Evolutionary conservation across 2,113 vertebrate genomes (phyloP).

Genomic region (Nibea coibor): DNA sequence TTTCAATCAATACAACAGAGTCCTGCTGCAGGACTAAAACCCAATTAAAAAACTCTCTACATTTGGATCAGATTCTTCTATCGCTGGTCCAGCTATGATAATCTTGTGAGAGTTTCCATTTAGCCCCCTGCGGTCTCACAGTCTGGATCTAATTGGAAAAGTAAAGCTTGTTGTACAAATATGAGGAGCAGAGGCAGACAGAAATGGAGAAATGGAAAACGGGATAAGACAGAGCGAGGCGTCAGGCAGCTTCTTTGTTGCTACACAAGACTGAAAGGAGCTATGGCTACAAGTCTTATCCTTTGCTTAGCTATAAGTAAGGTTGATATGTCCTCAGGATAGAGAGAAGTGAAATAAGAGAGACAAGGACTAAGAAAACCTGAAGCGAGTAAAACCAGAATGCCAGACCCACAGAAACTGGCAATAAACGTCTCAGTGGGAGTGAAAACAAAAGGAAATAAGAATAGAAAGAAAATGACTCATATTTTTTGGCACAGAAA

Average conservation of each 20-base stretch:
- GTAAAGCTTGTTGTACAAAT: slow-evolving; percentile 25
- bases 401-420: not conserved
- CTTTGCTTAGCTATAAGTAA: not conserved
- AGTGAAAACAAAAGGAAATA: not conserved
- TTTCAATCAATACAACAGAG: slow-evolving; percentile 36
- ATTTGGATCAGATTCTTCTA: slow-evolving; percentile 7
- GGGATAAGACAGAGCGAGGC: slow-evolving; percentile 7
- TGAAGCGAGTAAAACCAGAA: not conserved
- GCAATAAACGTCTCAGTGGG: not conserved
- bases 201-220: slow-evolving; percentile 18
- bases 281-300: not conserved
- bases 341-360: not conserved
- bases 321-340: not conserved
- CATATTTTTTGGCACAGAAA: not conserved
- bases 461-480: too few species aligned
- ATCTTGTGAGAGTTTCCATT: slow-evolving; percentile 40
- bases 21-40: slow-evolving; percentile 24
- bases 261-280: slow-evolving; percentile 2
- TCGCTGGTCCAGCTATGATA: slow-evolving; percentile 14
- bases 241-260: slow-evolving; percentile 14
- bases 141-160: slow-evolving; percentile 16
- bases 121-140: slow-evolving; percentile 22
- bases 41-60: slow-evolving; percentile 13
- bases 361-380: not conserved
- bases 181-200: slow-evolving; percentile 14